These are phyloP conservation scores for Pteropus rufus DNA, from an alignment of 2,797 vertebrate genomes.

Conservation along the genomic window DNA sequence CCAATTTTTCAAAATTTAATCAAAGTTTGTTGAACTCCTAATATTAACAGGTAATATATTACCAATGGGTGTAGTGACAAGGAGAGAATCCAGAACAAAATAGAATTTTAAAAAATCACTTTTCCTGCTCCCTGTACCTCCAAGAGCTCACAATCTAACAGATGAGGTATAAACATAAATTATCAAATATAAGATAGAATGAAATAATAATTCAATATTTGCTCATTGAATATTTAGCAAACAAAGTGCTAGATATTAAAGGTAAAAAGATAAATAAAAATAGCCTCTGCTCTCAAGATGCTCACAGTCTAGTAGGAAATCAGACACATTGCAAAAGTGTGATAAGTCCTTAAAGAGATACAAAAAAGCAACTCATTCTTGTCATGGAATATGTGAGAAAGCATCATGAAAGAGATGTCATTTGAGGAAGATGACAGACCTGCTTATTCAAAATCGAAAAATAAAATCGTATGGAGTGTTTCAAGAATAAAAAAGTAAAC, in stretches of 20 bases:
- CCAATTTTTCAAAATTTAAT: not conserved
- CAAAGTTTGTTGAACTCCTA: not conserved
- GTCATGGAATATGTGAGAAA: not conserved
- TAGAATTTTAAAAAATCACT: not conserved
- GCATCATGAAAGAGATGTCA: not conserved
- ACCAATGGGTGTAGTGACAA: not conserved
- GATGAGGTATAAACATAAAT: not conserved
- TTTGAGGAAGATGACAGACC: not conserved
- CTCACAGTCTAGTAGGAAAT: not conserved
- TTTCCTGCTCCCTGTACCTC: rapidly evolving
- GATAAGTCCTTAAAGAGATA: not conserved
- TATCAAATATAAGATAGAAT: not conserved
- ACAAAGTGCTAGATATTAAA: not conserved
- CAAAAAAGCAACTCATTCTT: not conserved
- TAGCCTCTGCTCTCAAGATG: not conserved
- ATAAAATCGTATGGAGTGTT: not conserved
- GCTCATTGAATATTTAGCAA: not conserved
- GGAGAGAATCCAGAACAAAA: not conserved
- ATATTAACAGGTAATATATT: not conserved
- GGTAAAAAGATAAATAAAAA: not conserved
- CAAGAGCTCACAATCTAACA: not conserved
- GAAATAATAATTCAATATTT: not conserved
- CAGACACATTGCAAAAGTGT: not conserved
- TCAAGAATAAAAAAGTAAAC: not conserved
- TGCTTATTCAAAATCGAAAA: not conserved